phyloP scores from a whole-genome alignment of 1,140 invertebrate genomes.

The Pseudomyrmex gracilis region DNA sequence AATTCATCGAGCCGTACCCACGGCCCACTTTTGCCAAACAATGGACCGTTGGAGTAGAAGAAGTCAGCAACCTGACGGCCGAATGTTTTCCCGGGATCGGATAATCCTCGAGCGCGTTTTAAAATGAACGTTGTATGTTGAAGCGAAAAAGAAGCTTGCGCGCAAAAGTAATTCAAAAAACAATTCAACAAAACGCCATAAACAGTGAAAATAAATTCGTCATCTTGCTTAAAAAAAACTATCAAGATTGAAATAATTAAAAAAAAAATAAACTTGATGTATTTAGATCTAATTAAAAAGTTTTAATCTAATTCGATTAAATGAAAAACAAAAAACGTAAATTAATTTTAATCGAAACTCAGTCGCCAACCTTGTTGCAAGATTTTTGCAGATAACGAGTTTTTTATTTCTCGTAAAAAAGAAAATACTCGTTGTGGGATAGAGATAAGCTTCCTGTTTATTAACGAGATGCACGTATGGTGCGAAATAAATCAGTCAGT shows the following conservation, averaged over 20 bases:
- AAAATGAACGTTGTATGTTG: neutral
- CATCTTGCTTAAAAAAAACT: neutral
- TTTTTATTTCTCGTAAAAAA: neutral
- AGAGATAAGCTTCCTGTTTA: neutral
- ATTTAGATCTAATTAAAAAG: too few relatives aligned
- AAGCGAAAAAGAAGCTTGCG: neutral
- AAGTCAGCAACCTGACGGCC: slow-evolving; percentile 17
- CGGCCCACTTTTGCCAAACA: slow-evolving; percentile 56
- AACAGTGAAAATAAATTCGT: neutral
- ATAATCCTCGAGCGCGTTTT: slow-evolving; percentile 23
- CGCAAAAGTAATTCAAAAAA: neutral
- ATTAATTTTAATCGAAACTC: neutral
- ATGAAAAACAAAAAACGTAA: neutral
- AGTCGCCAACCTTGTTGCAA: neutral
- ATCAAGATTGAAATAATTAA: neutral
- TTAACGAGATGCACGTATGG: slow-evolving; percentile 26
- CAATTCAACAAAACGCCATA: neutral
- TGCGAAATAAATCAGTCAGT: slow-evolving; percentile 41
- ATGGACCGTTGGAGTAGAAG: slow-evolving; percentile 26
- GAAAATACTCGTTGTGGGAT: neutral
- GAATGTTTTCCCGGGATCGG: slow-evolving; percentile 48
- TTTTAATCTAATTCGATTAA: too few relatives aligned
- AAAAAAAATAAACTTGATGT: neutral
- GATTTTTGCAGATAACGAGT: neutral
- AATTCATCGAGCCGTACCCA: slow-evolving; percentile 55